Base-by-base conservation (phyloP, 1,140 invertebrate species). In the Muscidifurax raptorellus region DNA sequence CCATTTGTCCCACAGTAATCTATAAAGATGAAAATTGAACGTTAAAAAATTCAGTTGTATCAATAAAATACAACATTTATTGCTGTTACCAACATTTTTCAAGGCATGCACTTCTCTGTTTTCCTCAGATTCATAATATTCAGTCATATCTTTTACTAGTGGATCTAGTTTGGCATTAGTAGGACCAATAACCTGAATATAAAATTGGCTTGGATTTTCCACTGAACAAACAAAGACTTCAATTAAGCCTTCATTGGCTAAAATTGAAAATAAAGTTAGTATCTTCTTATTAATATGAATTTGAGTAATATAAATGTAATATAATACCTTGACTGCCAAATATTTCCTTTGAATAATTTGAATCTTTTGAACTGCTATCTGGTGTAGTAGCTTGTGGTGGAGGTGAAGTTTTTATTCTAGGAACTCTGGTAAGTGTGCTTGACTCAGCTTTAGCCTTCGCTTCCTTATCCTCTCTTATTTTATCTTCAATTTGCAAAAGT, bases 191-290 rank as follows among this genome's bases (percentile, higher is more conserved):
- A 97, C 94, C 92, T 98, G 97, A 25, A 98, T 93, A 96, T 97
- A 98, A 91, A 98, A 98, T 32, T 95, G 94, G 1, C 94, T 95
- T 18, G 97, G 97, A n/a, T 94, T 95, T 27, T 95, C 95, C 79
- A 97, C 94, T 0, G 97, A 96, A 1, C 96, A 97, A 1, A 98
- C 96, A 92, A 96, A 97, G 10, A 98, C 96, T 90, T 97, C 95
- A 87, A 97, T 94, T 30, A 94, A 94, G 10, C 94, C 94, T 83
- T 95, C 94, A 80, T n/a, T 78, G 66, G n/a, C 88, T 90, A 74
- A 75, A 80, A 72, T 25, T 77, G 28, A 40, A 85, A 80, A 66
- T 66, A 77, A 79, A 83, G 79, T 83, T 77, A 25, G 27, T 30
- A 6, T 69, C 4, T 72, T 32, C 40, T 59, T 9, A 66, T 81